Evolutionary conservation across 1,140 invertebrate species (phyloP).

Genomic region (Atta colombica): DNA sequence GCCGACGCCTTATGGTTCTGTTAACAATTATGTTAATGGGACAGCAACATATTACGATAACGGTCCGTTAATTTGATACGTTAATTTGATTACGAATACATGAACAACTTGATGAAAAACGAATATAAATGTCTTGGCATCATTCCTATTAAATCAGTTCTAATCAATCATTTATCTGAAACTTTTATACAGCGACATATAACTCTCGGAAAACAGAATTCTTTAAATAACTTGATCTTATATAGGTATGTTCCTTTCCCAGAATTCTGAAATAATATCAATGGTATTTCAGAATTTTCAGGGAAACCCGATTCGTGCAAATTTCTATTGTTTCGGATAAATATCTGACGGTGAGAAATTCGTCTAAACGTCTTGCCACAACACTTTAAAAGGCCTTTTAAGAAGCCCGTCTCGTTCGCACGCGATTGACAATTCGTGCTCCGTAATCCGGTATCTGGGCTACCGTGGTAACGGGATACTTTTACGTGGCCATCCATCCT

Average conservation of each 20-base stretch:
- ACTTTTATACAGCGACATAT: neutral
- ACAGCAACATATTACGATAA: slow-evolving; percentile 19
- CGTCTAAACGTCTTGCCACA: slow-evolving; percentile 36
- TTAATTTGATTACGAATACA: neutral
- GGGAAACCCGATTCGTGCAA: neutral
- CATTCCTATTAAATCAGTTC: neutral
- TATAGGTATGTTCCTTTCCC: neutral
- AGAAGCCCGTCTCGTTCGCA: slow-evolving; percentile 66
- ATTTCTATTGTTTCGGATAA: neutral
- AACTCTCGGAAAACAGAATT: neutral
- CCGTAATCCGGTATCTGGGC: slow-evolving; percentile 84
- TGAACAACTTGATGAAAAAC: neutral
- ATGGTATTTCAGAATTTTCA: neutral
- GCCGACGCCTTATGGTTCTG: slow-evolving; percentile 46
- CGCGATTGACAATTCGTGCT: slow-evolving; percentile 82
- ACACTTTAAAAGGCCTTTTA: slow-evolving; percentile 60
- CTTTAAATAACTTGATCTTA: neutral
- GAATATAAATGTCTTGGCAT: neutral
- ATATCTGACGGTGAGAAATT: neutral
- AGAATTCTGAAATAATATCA: neutral
- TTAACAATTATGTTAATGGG: slow-evolving; percentile 63
- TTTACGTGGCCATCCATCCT: slow-evolving; percentile 78
- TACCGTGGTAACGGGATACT: slow-evolving; percentile 82
- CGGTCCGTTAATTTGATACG: neutral
- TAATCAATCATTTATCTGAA: neutral